These are phyloP conservation scores for Tiliacea aurago DNA, from an alignment of 2,888 invertebrate species.

Conservation along the genomic window DNA sequence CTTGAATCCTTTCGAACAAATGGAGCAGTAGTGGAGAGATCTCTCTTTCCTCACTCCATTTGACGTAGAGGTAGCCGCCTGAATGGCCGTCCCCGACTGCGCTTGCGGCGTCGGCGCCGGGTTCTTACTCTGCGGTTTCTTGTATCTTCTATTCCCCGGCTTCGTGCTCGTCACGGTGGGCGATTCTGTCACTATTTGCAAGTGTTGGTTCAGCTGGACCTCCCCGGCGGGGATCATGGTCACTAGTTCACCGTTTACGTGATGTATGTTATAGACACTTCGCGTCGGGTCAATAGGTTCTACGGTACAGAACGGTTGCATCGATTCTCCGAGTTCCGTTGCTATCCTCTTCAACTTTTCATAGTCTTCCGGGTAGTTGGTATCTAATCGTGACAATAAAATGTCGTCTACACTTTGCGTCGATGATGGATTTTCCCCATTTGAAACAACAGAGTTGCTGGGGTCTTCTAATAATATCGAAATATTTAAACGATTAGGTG, in stretches of 20 bases:
- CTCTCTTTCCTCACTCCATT: constrained; percentile 96
- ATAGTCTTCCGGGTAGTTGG: constrained; percentile 94
- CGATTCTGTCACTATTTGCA: constrained; percentile 91
- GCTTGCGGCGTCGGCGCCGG: constrained; percentile 83
- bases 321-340: constrained; percentile 94
- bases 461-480: constrained; percentile 88
- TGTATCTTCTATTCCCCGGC: constrained; percentile 93
- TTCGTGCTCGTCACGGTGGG: constrained; percentile 92
- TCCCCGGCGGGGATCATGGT: constrained; percentile 88
- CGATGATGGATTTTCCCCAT: constrained; percentile 89
- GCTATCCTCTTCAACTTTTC: constrained; percentile 96
- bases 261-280: constrained; percentile 90
- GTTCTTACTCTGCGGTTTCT: constrained; percentile 91
- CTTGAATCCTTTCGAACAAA: constrained; percentile 98
- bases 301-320: constrained; percentile 93
- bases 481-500: constrained; percentile 85
- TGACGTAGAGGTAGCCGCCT: constrained; percentile 91
- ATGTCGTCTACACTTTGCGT: constrained; percentile 93
- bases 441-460: constrained; percentile 82
- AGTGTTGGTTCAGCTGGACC: constrained; percentile 86
- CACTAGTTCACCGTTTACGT: constrained; percentile 86
- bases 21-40: constrained; percentile 97
- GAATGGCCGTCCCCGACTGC: constrained; percentile 83
- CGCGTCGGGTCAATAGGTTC: constrained; percentile 89
- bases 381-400: constrained; percentile 92